Base-by-base conservation (phyloP, 2,888 invertebrate genomes). In the Crocallis elinguaria region DNA sequence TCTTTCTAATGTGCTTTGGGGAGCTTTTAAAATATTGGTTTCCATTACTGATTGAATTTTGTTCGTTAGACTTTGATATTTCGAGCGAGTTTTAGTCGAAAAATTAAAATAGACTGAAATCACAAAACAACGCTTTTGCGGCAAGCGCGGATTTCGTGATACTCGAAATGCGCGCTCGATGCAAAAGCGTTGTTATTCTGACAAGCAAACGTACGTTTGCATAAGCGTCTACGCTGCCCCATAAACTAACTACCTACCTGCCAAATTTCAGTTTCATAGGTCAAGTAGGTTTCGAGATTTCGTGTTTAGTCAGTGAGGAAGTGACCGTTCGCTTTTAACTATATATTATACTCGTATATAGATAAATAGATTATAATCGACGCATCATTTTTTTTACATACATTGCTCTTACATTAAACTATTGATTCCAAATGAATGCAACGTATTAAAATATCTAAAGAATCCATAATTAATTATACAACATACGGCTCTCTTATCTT, bases 21-120 rank as follows among this genome's bases (percentile, higher is more conserved):
- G 38, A 29, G 76, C 76, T 78, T 77, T 82, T 81, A 79, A 82
- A 78, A 70, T 75, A 77, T 80, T 64, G 73, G 68, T 64, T 66
- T 70, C 66, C 56, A 57, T 49, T 52, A 55, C 35, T 60, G 64
- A 67, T 63, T 64, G 45, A 57, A 64, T 70, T 66, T 62, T 61
- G 61, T 59, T 63, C 55, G 56, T 60, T 33, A 38, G 35, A 42
- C 41, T 60, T 55, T 49, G 51, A 58, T 50, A 48, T 57, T 52
- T 57, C 43, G 30, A 11, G 42, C 46, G 41, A 50, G 1, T 29
- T 29, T 3, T 1, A 12, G 3, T 4, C 1, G 29, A 11, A 3
- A 3, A 27, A 17, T 3, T 23, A 36, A 51, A 54, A 41, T 46
- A 23, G 29, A 27, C 12, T 23, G 19, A 17, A 49, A 48, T 5